These are phyloP conservation scores for Nematolebias whitei DNA, from an alignment of 2,113 vertebrate species.

Conservation along the genomic window DNA sequence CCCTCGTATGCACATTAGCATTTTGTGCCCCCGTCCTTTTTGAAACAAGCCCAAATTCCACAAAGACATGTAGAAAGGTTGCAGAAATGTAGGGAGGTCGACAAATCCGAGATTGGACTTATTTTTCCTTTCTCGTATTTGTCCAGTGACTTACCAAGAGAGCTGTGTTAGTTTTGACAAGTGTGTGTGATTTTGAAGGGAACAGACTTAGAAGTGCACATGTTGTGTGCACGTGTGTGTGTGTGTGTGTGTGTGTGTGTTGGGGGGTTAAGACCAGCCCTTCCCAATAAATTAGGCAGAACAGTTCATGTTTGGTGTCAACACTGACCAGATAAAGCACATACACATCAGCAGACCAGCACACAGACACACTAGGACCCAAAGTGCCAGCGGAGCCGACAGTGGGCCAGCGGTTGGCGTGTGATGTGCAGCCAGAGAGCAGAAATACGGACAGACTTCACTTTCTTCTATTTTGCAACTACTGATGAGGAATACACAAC, in stretches of 20 bases:
- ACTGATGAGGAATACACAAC: conserved; percentile 56
- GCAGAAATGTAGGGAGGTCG: conserved; percentile 36
- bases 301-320: conserved; percentile 60
- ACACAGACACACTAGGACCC: conserved; percentile 11
- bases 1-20: conserved; percentile 64
- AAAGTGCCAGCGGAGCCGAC: conserved; percentile 59
- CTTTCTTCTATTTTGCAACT: conserved; percentile 71
- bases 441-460: conserved; percentile 76
- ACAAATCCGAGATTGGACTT: conserved; percentile 23
- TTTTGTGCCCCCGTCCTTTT: conserved; percentile 41
- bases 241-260: conserved; percentile 18
- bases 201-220: conserved; percentile 29
- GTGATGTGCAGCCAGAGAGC: conserved; percentile 79
- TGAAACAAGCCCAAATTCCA: conserved; percentile 57
- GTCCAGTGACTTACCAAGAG: conserved; percentile 34
- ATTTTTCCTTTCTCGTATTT: conserved; percentile 42
- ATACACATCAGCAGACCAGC: conserved; percentile 17
- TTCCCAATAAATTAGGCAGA: conserved; percentile 78
- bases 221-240: conserved; percentile 25
- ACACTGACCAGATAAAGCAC: conserved; percentile 47
- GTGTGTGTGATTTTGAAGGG: conserved; percentile 48
- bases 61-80: conserved; percentile 49
- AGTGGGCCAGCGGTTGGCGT: conserved; percentile 67
- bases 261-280: conserved; percentile 57
- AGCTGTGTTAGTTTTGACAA: conserved; percentile 58